Base-by-base conservation (phyloP, 2,888 invertebrate genomes). In the Cactoblastis cactorum region DNA sequence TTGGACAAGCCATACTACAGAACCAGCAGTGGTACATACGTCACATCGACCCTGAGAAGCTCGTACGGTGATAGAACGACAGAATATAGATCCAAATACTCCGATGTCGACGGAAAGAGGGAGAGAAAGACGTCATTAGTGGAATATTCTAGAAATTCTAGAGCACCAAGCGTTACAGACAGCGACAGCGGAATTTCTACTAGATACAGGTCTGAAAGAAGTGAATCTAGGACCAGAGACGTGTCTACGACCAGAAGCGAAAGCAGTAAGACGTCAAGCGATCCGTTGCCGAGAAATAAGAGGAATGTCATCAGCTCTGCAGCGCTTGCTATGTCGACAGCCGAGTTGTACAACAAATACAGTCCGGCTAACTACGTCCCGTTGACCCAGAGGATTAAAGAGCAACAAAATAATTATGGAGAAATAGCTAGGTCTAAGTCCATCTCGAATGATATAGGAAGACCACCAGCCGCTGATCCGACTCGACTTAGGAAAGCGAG, bases 361-460 rank as follows among this genome's bases (percentile, higher is more conserved):
- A 95, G 95, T 34, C 94, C 95, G 45, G 91, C 93, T 35, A 92
- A 93, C 72, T 95, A 95, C 77, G 92, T 93, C 69, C 94, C 95
- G 55, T 65, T 85, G 35, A 88, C 91, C 0, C 87, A 89, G 55
- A 69, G 90, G 51, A 62, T 88, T 0, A 82, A 85, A 45, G 76
- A 81, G 45, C 77, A 76, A 12, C 74, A 74, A 47, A 76, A 72
- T 37, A 67, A 54, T 45, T 83, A 78, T 54, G 78, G 80, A 0
- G 88, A 89, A 50, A 88, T 89, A 11, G 71, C 87, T 0, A 70
- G 88, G 47, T 92, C 92, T 0, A 92, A 92, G 61, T 91, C 91
- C 0, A 92, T 91, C 45, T 88, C 87, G 0, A 92, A 90, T 61
- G 92, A 92, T 65, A 92, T 92, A 38, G 92, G 92, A 0, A 64